Evolutionary conservation across 2,888 invertebrate genomes (phyloP), one percentile per base, ranked within the genome.

Genomic region (Scaptomyza reducta): DNA sequence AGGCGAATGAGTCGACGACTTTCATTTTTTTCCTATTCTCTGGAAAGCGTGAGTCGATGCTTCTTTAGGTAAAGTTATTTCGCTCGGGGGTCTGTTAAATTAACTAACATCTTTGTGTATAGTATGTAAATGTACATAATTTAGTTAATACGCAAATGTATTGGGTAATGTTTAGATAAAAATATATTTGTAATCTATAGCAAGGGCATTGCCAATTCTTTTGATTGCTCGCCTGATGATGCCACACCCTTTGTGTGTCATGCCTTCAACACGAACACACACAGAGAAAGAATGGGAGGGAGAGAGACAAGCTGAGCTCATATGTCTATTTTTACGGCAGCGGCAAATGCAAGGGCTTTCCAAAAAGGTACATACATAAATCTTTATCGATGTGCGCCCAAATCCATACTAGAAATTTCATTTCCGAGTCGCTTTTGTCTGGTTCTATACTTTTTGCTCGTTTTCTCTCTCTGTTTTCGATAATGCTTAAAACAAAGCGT

Each of bases 301-400:
- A n/a, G 35, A 33, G 33, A 33, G 33, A 33, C 35, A 14, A 45
- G 54, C 40, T 50, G 11, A 63, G 60, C 64, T 77, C 70, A 59
- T 70, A 49, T 66, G 79, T 65, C 79, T 70, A 50, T 66, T 81
- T 79, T 78, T 84, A 80, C 70, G 72, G 75, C 73, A 65, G 50
- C 47, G 49, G 40, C 66, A 76, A 66, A 42, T 57, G 56, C 50
- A 56, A 73, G 57, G 75, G 57, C 61, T 54, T 77, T 67, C 61
- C 65, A 71, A 58, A 49, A 40, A 38, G 51, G 49, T 45, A 72
- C 61, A 61, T 16, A 67, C 74, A 85, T 82, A 85, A 82, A 85
- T 85, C 81, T 77, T 74, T 79, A 85, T 85, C 83, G 83, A 85
- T 82, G 86, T 81, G 76, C 46, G 66, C 73, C 67, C 65, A 78